Conservation (phyloP, 2,888 invertebrate species). For the Drosophila lacicola region DNA sequence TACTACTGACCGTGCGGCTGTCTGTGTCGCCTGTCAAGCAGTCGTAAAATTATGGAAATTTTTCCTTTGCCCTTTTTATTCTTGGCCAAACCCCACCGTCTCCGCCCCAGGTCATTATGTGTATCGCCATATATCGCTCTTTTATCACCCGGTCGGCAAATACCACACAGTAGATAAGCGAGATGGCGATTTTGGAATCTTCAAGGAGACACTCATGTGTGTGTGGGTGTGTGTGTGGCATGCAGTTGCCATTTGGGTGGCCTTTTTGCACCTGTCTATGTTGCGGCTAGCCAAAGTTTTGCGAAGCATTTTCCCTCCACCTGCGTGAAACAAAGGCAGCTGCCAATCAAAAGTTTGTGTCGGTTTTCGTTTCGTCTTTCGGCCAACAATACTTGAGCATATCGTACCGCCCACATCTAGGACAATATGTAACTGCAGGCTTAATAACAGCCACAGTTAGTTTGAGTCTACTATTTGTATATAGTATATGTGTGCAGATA, state of each 20-base stretch:
- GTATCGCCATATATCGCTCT: constrained; percentile 11
- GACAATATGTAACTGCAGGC: constrained; percentile 26
- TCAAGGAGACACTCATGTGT: not conserved
- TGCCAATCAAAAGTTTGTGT: constrained; percentile 75
- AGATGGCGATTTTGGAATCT: constrained; percentile 17
- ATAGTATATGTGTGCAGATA: not conserved
- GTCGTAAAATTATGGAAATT: constrained; percentile 80
- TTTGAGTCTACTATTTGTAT: constrained; percentile 14
- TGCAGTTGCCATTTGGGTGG: not conserved
- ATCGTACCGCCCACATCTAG: constrained; percentile 10
- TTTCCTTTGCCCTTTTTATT: constrained; percentile 48
- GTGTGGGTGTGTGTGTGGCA: not conserved
- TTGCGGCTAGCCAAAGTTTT: constrained; percentile 54
- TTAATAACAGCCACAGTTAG: constrained; percentile 41
- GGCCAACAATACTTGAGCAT: not conserved
- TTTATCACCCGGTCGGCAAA: constrained; percentile 15
- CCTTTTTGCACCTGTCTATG: constrained; percentile 62
- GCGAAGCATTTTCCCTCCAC: constrained; percentile 37
- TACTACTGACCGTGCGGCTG: constrained; percentile 46
- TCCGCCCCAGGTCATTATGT: constrained; percentile 9
- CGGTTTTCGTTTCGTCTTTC: constrained; percentile 5
- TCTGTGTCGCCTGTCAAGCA: constrained; percentile 44
- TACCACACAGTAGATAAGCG: constrained; percentile 15
- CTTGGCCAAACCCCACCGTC: not conserved
- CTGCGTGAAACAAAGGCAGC: constrained; percentile 58